Base-by-base conservation (phyloP, 2,113 vertebrate species). In the Nycticryphes semicollaris region DNA sequence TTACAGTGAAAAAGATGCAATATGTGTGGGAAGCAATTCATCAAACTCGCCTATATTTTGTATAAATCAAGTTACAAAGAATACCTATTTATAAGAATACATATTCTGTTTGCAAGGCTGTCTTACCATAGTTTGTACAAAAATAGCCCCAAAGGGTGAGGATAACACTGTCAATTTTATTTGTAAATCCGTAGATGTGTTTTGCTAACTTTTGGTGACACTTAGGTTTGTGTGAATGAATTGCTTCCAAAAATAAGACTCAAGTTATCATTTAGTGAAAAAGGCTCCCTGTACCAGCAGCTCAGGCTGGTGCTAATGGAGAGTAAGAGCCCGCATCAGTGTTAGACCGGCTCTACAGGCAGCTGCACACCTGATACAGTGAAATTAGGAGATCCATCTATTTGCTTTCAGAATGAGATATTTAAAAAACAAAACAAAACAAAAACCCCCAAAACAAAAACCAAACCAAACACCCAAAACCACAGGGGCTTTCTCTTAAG, bases 221-320 rank as follows among this genome's bases (percentile, higher is more conserved):
- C 87, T 84, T 72, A 69, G 84, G 82, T 96, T 78, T 51, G 90
- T 76, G 90, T 54, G 78, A 96, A 70, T 66, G 84, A 68, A 51
- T 83, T 0, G 3, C 63, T 79, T 70, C 78, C 70, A 51, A 79
- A 94, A 97, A 64, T 93, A 93, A 72, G 66, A 33, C 28, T 21
- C 4, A 50, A 78, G 45, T 53, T 86, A 12, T 7, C 76, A 30
- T 54, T 62, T 17, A 41, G 84, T 67, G 87, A 3, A 7, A 53
- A 74, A 91, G 4, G 14, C 18, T 91, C 28, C 31, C 24, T 39
- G 84, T 84, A 37, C 54, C 68, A 41, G 11, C 63, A 84, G 68
- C 77, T 94, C 50, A 19, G 51, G 73, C 64, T 13, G 3, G 64
- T 39, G 87, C 73, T 69, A 43, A 64, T 47, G 3, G 60, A 23